phyloP scores from a whole-genome alignment of 2,888 invertebrate genomes.

The Aquatica leii region DNA sequence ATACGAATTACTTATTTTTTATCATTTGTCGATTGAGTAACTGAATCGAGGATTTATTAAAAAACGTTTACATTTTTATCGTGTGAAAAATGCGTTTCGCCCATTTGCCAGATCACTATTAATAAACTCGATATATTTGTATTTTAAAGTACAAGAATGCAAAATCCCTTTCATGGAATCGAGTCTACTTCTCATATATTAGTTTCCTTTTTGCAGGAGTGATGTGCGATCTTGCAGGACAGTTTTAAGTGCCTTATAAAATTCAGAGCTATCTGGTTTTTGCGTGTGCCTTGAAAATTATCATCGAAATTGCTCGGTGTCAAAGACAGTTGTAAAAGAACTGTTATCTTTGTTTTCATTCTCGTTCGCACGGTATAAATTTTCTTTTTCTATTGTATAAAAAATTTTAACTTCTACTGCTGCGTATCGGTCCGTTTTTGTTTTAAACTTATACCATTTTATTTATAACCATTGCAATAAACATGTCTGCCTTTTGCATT shows the following conservation, averaged over 20 bases:
- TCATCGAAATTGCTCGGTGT: constrained; percentile 54
- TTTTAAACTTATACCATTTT: constrained; percentile 42
- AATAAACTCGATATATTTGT: constrained; percentile 22
- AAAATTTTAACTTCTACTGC: constrained; percentile 45
- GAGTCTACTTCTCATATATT: constrained; percentile 21
- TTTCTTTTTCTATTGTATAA: constrained; percentile 48
- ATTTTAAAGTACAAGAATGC: constrained; percentile 21
- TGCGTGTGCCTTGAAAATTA: constrained; percentile 47
- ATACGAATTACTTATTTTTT: constrained; percentile 37
- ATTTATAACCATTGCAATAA: constrained; percentile 48
- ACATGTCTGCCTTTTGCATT: constrained; percentile 48
- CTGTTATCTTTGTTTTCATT: constrained; percentile 56
- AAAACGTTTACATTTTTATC: constrained; percentile 32
- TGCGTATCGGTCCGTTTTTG: constrained; percentile 43
- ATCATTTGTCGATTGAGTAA: constrained; percentile 36
- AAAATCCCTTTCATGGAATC: constrained; percentile 26
- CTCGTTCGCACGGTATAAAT: constrained; percentile 58
- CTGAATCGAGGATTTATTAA: constrained; percentile 32
- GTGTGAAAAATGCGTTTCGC: constrained; percentile 35
- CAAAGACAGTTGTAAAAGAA: constrained; percentile 53
- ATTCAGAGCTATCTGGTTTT: constrained; percentile 49
- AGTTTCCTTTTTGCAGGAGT: constrained; percentile 36
- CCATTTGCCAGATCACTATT: constrained; percentile 18
- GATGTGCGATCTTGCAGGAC: constrained; percentile 44
- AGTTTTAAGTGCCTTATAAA: constrained; percentile 43